These are phyloP conservation scores for Agonopterix alstromeriana DNA, from an alignment of 2,888 invertebrate genomes.

Conservation along the genomic window DNA sequence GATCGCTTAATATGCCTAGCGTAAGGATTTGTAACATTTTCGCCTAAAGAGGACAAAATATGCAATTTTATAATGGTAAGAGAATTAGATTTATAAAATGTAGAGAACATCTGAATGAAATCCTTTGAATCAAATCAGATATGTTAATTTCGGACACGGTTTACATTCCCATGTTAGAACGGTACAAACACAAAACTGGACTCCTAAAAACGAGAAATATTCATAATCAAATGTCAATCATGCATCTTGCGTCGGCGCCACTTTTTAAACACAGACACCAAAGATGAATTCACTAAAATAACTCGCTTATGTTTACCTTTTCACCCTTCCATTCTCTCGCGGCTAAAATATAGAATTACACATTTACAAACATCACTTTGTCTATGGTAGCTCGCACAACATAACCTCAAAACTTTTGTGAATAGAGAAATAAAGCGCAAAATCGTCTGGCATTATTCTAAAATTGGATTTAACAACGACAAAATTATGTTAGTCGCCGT, in stretches of 20 bases:
- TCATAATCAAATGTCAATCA: slow-evolving; percentile 63
- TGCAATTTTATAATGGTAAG: no score
- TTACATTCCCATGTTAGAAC: slow-evolving; percentile 5
- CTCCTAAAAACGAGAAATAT: slow-evolving; percentile 31
- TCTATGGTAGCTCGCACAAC: slow-evolving; percentile 7
- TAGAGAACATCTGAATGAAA: no score
- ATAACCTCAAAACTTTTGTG: slow-evolving; percentile 11
- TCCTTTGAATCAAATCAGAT: no score
- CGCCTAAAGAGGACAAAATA: no score
- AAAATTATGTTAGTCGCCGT: slow-evolving; percentile 39
- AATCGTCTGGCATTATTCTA: slow-evolving; percentile 20
- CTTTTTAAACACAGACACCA: slow-evolving; percentile 60
- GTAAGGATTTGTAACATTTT: no score
- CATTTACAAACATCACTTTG: slow-evolving; percentile 38
- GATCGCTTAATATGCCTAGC: no score
- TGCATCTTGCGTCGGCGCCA: slow-evolving; percentile 51
- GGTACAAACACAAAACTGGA: background rate
- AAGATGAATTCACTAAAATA: slow-evolving; percentile 73
- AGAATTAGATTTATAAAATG: no score
- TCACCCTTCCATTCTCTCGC: slow-evolving; percentile 71
- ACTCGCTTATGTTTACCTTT: slow-evolving; percentile 67
- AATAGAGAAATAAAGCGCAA: slow-evolving; percentile 27
- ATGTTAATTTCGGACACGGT: background rate
- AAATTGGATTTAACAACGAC: slow-evolving; percentile 20
- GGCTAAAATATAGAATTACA: slow-evolving; percentile 73